Conservation (phyloP, 2,113 vertebrate species). For the Saccopteryx bilineata region DNA sequence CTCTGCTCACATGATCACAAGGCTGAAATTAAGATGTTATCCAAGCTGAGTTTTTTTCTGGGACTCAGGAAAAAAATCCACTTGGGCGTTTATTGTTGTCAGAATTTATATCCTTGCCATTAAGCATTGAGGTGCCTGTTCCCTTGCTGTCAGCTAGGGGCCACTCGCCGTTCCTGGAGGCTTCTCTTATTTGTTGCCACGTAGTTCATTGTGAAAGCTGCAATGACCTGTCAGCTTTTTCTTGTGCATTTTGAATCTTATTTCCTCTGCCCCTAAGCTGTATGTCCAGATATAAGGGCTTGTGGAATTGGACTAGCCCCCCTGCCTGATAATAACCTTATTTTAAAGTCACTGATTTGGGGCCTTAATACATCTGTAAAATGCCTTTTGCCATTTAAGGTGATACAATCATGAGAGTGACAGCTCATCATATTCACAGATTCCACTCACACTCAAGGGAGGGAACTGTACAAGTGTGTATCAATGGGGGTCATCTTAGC, state of each 20-base stretch:
- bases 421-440: neutral
- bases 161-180: neutral
- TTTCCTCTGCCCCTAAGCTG: neutral
- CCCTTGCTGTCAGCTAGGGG: neutral
- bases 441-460: neutral
- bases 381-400: neutral
- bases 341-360: neutral
- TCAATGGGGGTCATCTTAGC: neutral
- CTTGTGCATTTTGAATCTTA: neutral
- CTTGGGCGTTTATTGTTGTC: neutral
- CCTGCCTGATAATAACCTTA: neutral
- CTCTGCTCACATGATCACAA: neutral
- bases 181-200: neutral
- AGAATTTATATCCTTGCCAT: neutral
- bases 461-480: neutral
- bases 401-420: neutral
- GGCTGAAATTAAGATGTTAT: neutral
- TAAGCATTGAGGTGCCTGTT: neutral
- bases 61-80: neutral
- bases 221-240: neutral
- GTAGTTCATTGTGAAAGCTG: neutral
- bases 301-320: neutral
- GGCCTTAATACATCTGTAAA: neutral
- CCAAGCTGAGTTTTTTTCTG: neutral
- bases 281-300: neutral